Base-by-base conservation (phyloP, 2,113 vertebrate genomes). In the Vanacampus margaritifer region DNA sequence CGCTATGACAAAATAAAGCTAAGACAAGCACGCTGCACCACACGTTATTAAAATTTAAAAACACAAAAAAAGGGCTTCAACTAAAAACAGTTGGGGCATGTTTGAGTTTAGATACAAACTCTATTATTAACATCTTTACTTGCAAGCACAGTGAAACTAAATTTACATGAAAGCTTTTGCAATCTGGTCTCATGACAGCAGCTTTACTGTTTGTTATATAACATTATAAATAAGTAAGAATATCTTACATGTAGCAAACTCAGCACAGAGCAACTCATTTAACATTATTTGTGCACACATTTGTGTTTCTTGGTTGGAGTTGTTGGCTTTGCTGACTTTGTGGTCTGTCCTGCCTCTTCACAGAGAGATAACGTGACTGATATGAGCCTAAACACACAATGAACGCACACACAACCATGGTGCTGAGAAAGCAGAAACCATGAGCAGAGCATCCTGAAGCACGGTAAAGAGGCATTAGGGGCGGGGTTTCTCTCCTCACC, bases 301-400 rank as follows among this genome's bases (percentile, higher is more conserved):
- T 82, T 72, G 66, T 74, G 64, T 62, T 72, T 79, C 73, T 58
- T 67, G 56, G 67, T 68, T 74, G 68, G 48, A 74, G 69, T 75
- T 80, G 75, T 70, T 76, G 74, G 73, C 72, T 76, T 66, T 83
- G 81, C 83, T 84, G 81, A 82, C 82, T 63, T 70, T 46, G 79
- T 73, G 70, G 83, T 76, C 75, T 79, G 75, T 86, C 73, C 69
- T 70, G 80, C 71, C 75, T 74, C 79, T 78, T 84, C 78, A 80
- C 79, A 68, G 46, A 28, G 39, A 73, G 73, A 83, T 83, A 65
- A 73, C 81, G 64, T 77, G 79, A 85, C 76, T 79, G 77, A 83
- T 79, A 82, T 82, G 79, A 84, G 74, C 72, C 78, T 75, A 61
- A 80, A 78, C 80, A 73, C 79, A 86, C 84, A 84, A 70, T 73